phyloP scores from a whole-genome alignment of 2,113 vertebrate species.

The Rhinolophus sinicus region DNA sequence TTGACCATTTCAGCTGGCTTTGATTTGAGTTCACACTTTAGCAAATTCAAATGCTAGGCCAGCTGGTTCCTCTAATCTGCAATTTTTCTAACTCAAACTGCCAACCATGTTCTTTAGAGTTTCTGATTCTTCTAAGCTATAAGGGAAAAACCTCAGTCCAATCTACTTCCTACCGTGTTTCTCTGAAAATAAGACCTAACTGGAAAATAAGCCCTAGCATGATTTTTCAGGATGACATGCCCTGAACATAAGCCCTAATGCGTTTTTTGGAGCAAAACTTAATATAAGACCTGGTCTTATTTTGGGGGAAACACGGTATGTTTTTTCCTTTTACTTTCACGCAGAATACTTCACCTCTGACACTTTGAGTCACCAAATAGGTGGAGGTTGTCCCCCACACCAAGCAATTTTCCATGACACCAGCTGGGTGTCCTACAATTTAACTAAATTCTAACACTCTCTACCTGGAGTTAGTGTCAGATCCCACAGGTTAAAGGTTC shows the following conservation, averaged over 20 bases:
- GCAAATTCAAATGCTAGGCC: slow-evolving; percentile 39
- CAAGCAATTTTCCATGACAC: background rate
- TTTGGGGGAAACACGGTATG: too few species aligned
- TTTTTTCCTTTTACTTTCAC: background rate
- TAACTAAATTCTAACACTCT: background rate
- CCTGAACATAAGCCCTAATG: too few species aligned
- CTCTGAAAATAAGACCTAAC: too few species aligned
- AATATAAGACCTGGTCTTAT: too few species aligned
- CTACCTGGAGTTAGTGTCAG: background rate
- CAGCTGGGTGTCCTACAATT: background rate
- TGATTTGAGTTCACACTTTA: slow-evolving; percentile 61
- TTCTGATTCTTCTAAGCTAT: slow-evolving; percentile 5
- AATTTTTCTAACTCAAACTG: slow-evolving; percentile 29
- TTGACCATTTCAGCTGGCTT: slow-evolving; percentile 33
- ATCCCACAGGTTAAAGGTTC: background rate
- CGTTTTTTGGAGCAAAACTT: too few species aligned
- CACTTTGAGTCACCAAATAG: background rate
- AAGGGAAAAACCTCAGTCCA: background rate
- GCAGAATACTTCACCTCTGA: background rate
- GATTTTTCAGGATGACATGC: too few species aligned
- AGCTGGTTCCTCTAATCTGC: slow-evolving; percentile 18
- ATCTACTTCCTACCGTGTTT: background rate
- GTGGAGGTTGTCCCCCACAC: background rate
- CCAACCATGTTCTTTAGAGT: background rate
- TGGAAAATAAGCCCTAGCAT: too few species aligned